Evolutionary conservation across 2,797 vertebrate species (phyloP), one percentile per base, ranked within the genome.

Genomic region (Argentina silus): DNA sequence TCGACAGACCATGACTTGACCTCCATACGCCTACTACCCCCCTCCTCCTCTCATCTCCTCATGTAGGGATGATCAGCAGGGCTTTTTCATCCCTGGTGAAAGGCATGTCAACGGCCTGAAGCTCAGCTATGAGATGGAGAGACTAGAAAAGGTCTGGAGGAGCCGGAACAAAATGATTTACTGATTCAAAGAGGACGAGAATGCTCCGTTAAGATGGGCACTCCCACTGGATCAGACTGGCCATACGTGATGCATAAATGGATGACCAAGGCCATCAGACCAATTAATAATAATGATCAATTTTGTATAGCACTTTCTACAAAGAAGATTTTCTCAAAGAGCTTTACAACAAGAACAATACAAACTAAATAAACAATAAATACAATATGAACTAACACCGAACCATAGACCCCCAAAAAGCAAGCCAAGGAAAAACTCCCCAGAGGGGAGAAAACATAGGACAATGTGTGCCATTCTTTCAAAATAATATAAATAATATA

Each of bases 21-120:
- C 74, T 64, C 51, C 61, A 21, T 42, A 45, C 6, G 47, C 19
- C 69, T 17, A 36, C 57, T n/a, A 8, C 14, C 68, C 6, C 62
- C 70, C 63, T 71, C 64, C 19, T 15, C n/a, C 51, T 56, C 50
- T 61, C 3, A 6, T n/a, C n/a, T 47, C 7, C 23, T 23, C 44
- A 17, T 43, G 43, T 17, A 10, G 42, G 48, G 15, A 8, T 15
- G 27, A 14, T 60, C 12, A 42, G 59, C 59, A 15, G 12, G 59
- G 59, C 6, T 36, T 7, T 36, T 15, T 36, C 23, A 60, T 60
- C 57, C 51, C 0, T 3, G 59, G 36, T 63, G 45, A 69, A 50
- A 75, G 42, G 19, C 74, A 15, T 67, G 65, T 60, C 71, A 10
- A 43, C 83, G 19, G 76, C 73, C 74, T 57, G 70, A 63, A 79